Evolutionary conservation across 2,797 vertebrate species (phyloP).

Genomic region (Parauchenoglanis punctatus): DNA sequence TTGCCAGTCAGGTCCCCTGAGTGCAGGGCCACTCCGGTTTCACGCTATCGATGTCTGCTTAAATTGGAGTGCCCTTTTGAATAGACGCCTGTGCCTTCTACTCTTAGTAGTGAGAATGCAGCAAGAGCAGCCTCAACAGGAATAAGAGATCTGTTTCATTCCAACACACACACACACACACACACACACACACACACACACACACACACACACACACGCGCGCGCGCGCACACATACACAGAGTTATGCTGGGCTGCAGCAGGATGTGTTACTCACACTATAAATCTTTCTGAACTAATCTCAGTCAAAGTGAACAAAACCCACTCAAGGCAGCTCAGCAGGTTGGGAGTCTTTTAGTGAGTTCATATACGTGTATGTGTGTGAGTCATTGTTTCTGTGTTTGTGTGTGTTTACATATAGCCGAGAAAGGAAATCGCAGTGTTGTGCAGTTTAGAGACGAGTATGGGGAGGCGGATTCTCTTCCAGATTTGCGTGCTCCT

Average conservation of each 20-base stretch:
- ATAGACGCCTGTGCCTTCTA: slow-evolving; percentile 17
- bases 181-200: slow-evolving; percentile 35
- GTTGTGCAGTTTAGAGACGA: slow-evolving; percentile 13
- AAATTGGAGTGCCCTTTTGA: slow-evolving; percentile 46
- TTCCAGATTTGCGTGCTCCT: slow-evolving; percentile 14
- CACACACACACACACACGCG: slow-evolving; percentile 44
- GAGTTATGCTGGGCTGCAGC: slow-evolving; percentile 10
- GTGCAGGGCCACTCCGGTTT: slow-evolving; percentile 45
- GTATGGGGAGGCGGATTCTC: slow-evolving; percentile 7
- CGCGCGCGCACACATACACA: neutral
- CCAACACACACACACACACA: slow-evolving; percentile 53
- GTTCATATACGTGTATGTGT: neutral
- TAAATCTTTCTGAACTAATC: slow-evolving; percentile 21
- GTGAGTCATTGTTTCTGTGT: slow-evolving; percentile 15
- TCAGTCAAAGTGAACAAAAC: slow-evolving; percentile 25
- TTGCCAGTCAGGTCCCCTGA: slow-evolving; percentile 15
- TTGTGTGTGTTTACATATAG: neutral
- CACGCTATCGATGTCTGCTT: slow-evolving; percentile 36
- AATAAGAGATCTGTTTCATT: slow-evolving; percentile 42
- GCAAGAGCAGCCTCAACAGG: slow-evolving; percentile 25
- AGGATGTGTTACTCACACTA: slow-evolving; percentile 15
- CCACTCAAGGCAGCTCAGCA: slow-evolving; percentile 12
- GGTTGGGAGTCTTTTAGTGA: slow-evolving; percentile 14
- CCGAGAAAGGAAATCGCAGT: slow-evolving; percentile 23
- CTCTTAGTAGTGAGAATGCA: slow-evolving; percentile 41